Base-by-base conservation (phyloP, 2,888 invertebrate species). In the Trachelus tabidus region DNA sequence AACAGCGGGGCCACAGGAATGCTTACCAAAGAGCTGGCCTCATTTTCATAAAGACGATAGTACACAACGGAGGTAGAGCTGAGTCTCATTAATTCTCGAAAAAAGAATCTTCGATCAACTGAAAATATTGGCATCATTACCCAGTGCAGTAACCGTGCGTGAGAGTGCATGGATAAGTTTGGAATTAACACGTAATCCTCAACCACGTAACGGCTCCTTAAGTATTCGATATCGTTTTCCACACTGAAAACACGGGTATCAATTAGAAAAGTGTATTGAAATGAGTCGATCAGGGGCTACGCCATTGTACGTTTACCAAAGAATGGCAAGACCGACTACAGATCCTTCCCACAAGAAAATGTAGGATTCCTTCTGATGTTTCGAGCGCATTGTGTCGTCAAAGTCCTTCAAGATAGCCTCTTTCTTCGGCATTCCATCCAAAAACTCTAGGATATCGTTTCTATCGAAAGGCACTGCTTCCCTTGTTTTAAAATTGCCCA, bases 31-130 rank as follows among this genome's bases (percentile, higher is more conserved):
- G 82, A 79, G 23, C 83, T 84, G 12, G 79, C 79, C 69, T 85
- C 84, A 33, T 33, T 77, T 15, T 81, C 80, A 75, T 94, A 92
- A 1, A 94, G 92, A 79, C 92, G 92, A 82, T 94, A 94, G 84
- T 93, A 94, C 1, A 95, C 87, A 11, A 93, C 92, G 0, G 92
- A 90, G 84, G 92, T 94, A 23, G 92, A 92, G 9, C 93, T 92
- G 23, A 93, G 90, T 0, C 95, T 92, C 85, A 95, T 92, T 11
- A 95, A 82, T 83, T 96, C 96, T 73, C 94, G 92, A 83, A 95
- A 89, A 82, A 94, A 94, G 91, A 93, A 94, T 34, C 93, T 92
- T 0, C 92, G 90, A 82, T 94, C 93, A 12, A 92, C 92, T 81
- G 94, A 93, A 86, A 95, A 93, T 3, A 93, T 92, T 3, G 95